Evolutionary conservation across 2,888 invertebrate species (phyloP).

Genomic region (Iphiclides podalirius): DNA sequence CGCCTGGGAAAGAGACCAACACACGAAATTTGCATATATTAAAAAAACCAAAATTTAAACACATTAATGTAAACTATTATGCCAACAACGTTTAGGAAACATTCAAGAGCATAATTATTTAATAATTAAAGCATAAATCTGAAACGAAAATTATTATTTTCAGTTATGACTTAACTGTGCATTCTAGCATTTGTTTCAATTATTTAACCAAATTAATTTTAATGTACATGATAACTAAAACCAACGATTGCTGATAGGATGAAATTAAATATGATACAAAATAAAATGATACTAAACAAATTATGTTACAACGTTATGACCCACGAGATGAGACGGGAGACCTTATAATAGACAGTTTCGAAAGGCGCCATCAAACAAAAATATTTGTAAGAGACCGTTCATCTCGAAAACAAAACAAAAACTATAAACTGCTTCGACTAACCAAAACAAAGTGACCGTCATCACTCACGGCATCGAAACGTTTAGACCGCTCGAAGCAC

Average conservation of each 20-base stretch:
- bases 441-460: constrained; percentile 16
- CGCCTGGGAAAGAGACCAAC: not conserved
- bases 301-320: too few species aligned
- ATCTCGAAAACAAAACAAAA: constrained; percentile 3
- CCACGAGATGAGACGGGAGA: not conserved
- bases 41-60: not conserved
- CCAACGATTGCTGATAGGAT: too few species aligned
- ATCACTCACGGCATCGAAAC: constrained; percentile 18
- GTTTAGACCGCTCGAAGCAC: constrained; percentile 27
- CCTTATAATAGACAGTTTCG: not conserved
- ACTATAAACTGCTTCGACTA: constrained; percentile 5
- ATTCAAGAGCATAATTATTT: not conserved
- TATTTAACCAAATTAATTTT: too few species aligned
- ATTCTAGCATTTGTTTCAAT: not conserved
- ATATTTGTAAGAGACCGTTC: not conserved
- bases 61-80: not conserved
- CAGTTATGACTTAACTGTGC: not conserved
- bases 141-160: not conserved
- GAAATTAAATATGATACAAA: too few species aligned
- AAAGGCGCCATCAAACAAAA: not conserved
- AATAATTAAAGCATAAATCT: not conserved
- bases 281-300: too few species aligned
- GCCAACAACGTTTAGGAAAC: not conserved
- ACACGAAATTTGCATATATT: not conserved
- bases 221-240: too few species aligned